A percentile compares a stretch with the other conserved stretches of the same genome.
phyloP scores from a whole-genome alignment of 2,113 vertebrate genomes.

The Hemicordylus capensis region DNA sequence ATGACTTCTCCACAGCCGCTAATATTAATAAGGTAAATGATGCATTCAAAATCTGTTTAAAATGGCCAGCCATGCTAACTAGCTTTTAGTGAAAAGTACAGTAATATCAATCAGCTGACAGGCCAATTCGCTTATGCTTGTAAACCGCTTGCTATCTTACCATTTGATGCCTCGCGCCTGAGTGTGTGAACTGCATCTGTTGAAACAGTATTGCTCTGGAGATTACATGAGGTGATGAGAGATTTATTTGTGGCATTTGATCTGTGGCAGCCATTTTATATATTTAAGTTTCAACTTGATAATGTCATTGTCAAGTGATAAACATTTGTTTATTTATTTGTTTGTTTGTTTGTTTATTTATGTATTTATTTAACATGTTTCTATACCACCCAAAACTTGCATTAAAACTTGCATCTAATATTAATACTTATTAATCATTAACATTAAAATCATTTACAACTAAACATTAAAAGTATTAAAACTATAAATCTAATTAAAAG shows the following conservation, averaged over 20 bases:
- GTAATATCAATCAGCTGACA: background rate
- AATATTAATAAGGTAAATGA: background rate
- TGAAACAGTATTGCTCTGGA: accelerated
- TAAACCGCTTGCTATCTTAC: background rate
- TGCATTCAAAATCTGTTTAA: slow-evolving; percentile 13
- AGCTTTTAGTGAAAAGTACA: background rate
- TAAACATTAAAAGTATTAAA: too few species aligned
- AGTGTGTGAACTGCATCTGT: accelerated
- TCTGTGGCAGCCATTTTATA: background rate
- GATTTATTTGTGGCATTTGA: background rate
- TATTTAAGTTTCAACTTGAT: background rate
- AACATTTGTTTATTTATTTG: too few species aligned
- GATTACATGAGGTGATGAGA: background rate
- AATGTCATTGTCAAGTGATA: background rate
- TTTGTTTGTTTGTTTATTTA: too few species aligned
- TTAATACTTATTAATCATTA: too few species aligned
- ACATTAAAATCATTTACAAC: too few species aligned
- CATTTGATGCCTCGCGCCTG: background rate
- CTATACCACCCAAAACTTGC: too few species aligned
- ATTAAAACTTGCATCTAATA: too few species aligned
- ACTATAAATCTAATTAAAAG: too few species aligned
- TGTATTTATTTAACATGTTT: too few species aligned
- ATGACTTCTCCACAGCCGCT: background rate
- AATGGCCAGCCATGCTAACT: background rate
- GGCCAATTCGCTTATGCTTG: background rate